Percentiles rank a stretch among this genome's conserved stretches.
phyloP scores from a whole-genome alignment of 2,888 invertebrate species.

The Cheiracanthium punctorium region DNA sequence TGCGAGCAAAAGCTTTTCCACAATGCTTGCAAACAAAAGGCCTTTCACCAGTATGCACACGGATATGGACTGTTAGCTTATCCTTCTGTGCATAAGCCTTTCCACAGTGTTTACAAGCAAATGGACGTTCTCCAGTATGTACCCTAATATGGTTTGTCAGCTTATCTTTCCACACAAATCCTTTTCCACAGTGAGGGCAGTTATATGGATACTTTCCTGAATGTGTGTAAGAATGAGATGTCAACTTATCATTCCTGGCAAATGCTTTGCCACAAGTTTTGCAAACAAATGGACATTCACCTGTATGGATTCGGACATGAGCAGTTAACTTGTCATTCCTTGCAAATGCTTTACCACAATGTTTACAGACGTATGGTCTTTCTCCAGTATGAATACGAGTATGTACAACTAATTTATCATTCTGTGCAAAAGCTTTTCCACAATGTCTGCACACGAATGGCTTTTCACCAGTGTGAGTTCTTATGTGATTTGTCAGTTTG shows the following conservation, averaged over 20 bases:
- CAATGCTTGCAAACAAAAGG: conserved; percentile 66
- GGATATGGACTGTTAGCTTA: conserved; percentile 57
- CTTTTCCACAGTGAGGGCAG: conserved; percentile 64
- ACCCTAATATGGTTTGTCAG: conserved; percentile 58
- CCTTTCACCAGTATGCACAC: conserved; percentile 60
- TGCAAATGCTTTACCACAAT: conserved; percentile 64
- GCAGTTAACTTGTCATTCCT: conserved; percentile 62
- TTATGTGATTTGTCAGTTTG: conserved; percentile 55
- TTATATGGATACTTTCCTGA: conserved; percentile 62
- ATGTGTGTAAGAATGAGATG: conserved; percentile 57
- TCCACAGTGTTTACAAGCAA: conserved; percentile 56
- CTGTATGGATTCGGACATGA: conserved; percentile 56
- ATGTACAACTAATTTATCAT: conserved; percentile 61
- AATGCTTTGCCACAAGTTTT: conserved; percentile 64
- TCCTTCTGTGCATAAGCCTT: conserved; percentile 62
- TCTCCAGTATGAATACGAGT: conserved; percentile 57
- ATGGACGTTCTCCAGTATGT: conserved; percentile 60
- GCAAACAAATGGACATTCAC: conserved; percentile 57
- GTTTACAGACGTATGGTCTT: conserved; percentile 59
- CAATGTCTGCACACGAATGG: conserved; percentile 59
- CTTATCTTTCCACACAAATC: conserved; percentile 65
- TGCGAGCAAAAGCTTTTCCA: conserved; percentile 61
- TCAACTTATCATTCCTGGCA: conserved; percentile 63
- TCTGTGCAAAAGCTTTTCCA: conserved; percentile 63
- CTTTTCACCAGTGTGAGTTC: conserved; percentile 52